Evolutionary conservation across 2,113 vertebrate genomes (phyloP), one percentile per base, ranked within the genome.

Genomic region (Synchiropus splendidus): DNA sequence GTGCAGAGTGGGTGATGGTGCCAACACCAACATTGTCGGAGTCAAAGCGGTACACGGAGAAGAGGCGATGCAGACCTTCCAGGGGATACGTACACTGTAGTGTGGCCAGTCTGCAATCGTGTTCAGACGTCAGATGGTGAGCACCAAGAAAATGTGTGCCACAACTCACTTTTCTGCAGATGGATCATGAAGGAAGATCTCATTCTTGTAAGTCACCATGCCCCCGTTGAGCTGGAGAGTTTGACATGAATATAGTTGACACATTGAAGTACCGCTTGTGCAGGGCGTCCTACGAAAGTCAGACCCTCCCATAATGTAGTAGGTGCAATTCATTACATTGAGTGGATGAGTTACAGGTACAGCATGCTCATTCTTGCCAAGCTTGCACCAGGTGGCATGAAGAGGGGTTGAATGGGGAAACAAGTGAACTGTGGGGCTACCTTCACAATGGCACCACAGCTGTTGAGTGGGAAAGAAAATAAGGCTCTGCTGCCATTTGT

Each of bases 131-230:
- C 12, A 5, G 32, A 36, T 11, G 9, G 1, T 16, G 4, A 27
- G 21, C 8, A 8, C 21, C 8, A 8, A 27, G 21, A 27, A 27
- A 27, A 27, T 27, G 8, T 8, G 8, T 8, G 4, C 8, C 8
- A 27, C 21, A 27, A 27, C 21, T 27, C 21, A 27, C 10, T 3
- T 8, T n/a, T 2, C 16, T 2, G 6, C 16, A 30, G 18, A 4
- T 43, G 51, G 37, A 48, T 27, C 4, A 5, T 27, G 21, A 27
- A 27, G 4, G 31, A 41, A 41, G 10, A 86, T 75, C 61, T 83
- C 71, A 30, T 87, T 88, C 43, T 80, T 59, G 51, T 86, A 87
- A 0, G 49, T 64, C 35, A 88, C 51, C 10, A 44, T 43, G 1
- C 55, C 43, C 1, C 45, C 35, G 1, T 32, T 12, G 32, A 85